These are phyloP conservation scores for Tragelaphus scriptus DNA, from an alignment of 2,113 vertebrate genomes.

Conservation along the genomic window DNA sequence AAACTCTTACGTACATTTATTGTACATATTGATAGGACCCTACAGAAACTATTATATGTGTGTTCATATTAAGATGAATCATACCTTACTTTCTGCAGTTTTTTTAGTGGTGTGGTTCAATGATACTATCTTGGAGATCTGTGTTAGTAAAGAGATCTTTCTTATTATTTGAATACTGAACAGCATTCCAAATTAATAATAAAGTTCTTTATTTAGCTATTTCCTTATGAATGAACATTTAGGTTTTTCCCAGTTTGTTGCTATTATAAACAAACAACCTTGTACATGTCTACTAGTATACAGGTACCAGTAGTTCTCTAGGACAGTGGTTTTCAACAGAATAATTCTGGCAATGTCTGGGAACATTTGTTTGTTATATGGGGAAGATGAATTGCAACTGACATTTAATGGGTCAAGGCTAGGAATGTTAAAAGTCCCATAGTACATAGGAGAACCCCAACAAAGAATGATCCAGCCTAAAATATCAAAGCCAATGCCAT, in stretches of 20 bases:
- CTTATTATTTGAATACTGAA: conserved; percentile 20
- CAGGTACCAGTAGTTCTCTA: background rate
- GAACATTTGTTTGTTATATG: background rate
- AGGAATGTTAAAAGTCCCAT: background rate
- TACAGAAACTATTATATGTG: background rate
- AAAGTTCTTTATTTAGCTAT: background rate
- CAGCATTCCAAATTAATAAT: background rate
- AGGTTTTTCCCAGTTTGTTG: background rate
- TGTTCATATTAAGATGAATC: background rate
- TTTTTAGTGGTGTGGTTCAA: background rate
- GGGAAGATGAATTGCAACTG: background rate
- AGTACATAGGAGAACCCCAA: background rate
- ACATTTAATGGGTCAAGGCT: background rate
- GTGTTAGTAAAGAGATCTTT: background rate
- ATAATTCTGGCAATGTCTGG: background rate
- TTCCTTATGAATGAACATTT: background rate
- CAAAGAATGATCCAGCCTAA: background rate
- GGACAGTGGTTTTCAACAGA: background rate
- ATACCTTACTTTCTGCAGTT: background rate
- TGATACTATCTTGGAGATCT: background rate
- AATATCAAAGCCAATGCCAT: background rate
- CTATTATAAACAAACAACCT: background rate
- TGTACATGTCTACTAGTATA: background rate
- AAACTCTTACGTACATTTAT: background rate
- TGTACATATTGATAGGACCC: background rate